Base-by-base conservation (phyloP, 2,797 vertebrate genomes). In the Myotis daubentonii region DNA sequence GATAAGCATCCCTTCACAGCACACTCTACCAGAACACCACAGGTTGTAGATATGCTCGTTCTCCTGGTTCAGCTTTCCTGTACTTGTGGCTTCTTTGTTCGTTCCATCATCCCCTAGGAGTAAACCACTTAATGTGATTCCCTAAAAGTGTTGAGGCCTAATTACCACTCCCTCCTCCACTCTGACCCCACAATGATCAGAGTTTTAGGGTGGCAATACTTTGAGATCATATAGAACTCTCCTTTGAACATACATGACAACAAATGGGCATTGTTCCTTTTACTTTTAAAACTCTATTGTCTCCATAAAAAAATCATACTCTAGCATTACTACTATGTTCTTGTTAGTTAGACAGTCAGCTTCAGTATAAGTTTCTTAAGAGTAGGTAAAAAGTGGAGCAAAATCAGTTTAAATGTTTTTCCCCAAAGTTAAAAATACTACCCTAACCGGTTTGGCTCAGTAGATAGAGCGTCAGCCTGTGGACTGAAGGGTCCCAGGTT, bases 1-100 rank as follows among this genome's bases (percentile, higher is more conserved):
- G 98, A 99, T 99, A 87, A 99, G 98, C 99, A 99, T 99, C 96
- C 99, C 99, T 89, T 99, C 99, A 86, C 99, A 99, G 98, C 99
- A 99, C 79, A 99, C 99, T 2, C 99, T 98, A 5, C 99, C 99
- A 0, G 99, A 99, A 97, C 99, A 99, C 99, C 99, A 99, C 87
- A 99, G 98, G 95, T 99, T 99, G 97, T 99, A 99, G 89, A 99
- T 99, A 96, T 99, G 99, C 28, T 99, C 99, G 3, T 99, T 99
- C 97, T 99, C 99, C 97, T 99, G 99, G 97, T 99, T 99, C 80
- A 99, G 97, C 96, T 99, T 99, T 88, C 99, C 99, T 1, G 99
- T 99, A 98, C 99, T 99, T 89, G 99, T 99, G 1, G 99, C 98
- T 95, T 99, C 99, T 98, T 99, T 99, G 98, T 98, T 99, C 78